Conservation (phyloP, 1,140 invertebrate genomes). For the Apis florea region DNA sequence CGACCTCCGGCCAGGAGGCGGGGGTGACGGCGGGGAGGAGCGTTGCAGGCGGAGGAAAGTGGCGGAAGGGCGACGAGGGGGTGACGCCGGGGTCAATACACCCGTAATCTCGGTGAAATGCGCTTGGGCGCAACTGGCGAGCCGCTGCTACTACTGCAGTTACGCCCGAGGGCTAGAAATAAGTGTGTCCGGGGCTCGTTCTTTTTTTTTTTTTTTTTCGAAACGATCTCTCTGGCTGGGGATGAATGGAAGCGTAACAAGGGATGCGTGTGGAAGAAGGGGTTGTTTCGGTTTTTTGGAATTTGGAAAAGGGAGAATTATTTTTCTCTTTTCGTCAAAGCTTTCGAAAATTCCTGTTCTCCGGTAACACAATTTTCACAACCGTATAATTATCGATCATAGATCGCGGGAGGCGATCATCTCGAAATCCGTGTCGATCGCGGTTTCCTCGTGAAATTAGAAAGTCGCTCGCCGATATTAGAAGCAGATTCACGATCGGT, state of each 20-base stretch:
- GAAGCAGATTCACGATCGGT: constrained; percentile 50
- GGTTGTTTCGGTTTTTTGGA: too few relatives aligned
- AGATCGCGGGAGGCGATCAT: not conserved
- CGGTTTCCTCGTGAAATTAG: constrained; percentile 58
- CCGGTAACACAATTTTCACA: too few relatives aligned
- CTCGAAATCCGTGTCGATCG: not conserved
- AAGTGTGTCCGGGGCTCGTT: too few relatives aligned
- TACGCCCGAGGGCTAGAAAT: constrained; percentile 52
- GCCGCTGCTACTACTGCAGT: constrained; percentile 56
- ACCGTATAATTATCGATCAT: too few relatives aligned
- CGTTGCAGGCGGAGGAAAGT: constrained; percentile 43
- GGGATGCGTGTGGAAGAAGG: too few relatives aligned
- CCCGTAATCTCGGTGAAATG: constrained; percentile 64
- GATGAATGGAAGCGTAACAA: too few relatives aligned
- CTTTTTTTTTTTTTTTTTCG: too few relatives aligned
- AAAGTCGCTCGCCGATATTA: constrained; percentile 54
- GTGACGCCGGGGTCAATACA: constrained; percentile 59
- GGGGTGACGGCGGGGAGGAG: constrained; percentile 2
- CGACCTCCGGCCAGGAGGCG: constrained; percentile 34
- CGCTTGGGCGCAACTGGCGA: constrained; percentile 57
- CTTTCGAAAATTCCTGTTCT: too few relatives aligned
- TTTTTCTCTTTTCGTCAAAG: too few relatives aligned
- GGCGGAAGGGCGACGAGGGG: constrained; percentile 59
- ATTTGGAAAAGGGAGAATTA: too few relatives aligned
- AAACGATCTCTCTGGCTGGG: too few relatives aligned